Conservation (phyloP, 2,113 vertebrate genomes). For the Austrofundulus limnaeus region DNA sequence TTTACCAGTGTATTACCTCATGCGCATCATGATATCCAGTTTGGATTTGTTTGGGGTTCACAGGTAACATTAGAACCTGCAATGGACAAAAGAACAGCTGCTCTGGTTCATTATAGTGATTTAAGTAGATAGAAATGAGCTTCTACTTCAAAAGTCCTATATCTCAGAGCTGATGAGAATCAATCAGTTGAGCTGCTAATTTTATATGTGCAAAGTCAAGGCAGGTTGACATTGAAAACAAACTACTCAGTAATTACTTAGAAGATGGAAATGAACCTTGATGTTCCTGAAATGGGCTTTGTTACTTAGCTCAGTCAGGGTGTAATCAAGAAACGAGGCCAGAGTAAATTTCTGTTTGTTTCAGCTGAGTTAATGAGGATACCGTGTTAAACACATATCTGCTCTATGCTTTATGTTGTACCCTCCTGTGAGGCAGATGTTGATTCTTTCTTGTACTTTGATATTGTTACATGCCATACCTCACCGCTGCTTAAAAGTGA, state of each 20-base stretch:
- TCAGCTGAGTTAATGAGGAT: slow-evolving; percentile 55
- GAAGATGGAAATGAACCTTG: slow-evolving; percentile 59
- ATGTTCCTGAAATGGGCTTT: slow-evolving; percentile 45
- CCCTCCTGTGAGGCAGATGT: slow-evolving; percentile 5
- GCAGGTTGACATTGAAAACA: slow-evolving; percentile 20
- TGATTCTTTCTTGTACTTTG: slow-evolving; percentile 22
- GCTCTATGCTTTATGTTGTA: slow-evolving; percentile 23
- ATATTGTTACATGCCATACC: slow-evolving; percentile 32
- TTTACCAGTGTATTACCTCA: background rate
- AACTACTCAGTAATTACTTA: slow-evolving; percentile 49
- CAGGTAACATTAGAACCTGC: background rate
- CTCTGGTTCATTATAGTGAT: background rate
- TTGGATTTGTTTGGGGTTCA: background rate
- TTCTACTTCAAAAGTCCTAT: slow-evolving; percentile 38
- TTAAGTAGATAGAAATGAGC: slow-evolving; percentile 12
- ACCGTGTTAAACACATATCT: slow-evolving; percentile 36
- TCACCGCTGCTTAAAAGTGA: slow-evolving; percentile 42
- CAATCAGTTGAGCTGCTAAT: slow-evolving; percentile 45
- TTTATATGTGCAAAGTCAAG: slow-evolving; percentile 24
- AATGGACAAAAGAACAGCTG: slow-evolving; percentile 1
- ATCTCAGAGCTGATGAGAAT: slow-evolving; percentile 35
- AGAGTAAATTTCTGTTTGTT: slow-evolving; percentile 52
- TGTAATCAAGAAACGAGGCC: slow-evolving; percentile 57
- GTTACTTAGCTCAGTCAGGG: slow-evolving; percentile 47
- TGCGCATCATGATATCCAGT: background rate